Percentiles rank a stretch among this genome's conserved stretches.
Conservation (phyloP, 2,797 vertebrate genomes). For the Geotrypetes seraphini region DNA sequence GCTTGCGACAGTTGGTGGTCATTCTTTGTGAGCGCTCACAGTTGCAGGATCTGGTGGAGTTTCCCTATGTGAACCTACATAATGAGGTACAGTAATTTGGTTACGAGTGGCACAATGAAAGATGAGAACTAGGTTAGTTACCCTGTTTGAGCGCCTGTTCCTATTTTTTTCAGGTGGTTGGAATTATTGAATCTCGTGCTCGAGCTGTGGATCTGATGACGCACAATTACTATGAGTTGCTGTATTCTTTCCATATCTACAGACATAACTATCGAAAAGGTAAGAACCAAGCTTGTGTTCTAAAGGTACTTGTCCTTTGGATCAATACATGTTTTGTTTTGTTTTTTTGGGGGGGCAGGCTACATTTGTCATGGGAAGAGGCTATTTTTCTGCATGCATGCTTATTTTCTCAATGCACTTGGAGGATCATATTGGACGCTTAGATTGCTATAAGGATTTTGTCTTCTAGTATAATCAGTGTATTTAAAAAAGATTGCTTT, state of each 20-base stretch:
- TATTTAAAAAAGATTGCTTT: no score
- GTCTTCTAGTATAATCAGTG: no score
- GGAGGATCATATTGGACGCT: no score
- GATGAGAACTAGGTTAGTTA: background rate
- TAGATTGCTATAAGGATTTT: no score
- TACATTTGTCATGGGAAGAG: no score
- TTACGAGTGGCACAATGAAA: rapidly evolving
- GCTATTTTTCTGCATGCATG: no score
- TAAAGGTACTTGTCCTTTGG: background rate
- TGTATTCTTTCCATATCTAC: conserved; percentile 89
- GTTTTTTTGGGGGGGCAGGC: no score
- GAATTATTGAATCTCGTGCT: conserved; percentile 85
- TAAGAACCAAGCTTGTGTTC: conserved; percentile 17
- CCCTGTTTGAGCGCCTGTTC: background rate
- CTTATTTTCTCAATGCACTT: no score
- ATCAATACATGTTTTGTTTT: no score
- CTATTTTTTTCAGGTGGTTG: conserved; percentile 68
- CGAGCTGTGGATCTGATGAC: conserved; percentile 83
- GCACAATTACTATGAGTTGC: conserved; percentile 91
- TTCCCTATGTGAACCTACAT: conserved; percentile 84
- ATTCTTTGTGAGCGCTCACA: conserved; percentile 88
- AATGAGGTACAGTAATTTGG: conserved; percentile 63
- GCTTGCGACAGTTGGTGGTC: conserved; percentile 87
- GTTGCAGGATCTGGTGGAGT: conserved; percentile 83
- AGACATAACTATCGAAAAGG: conserved; percentile 95